Evolutionary conservation across 2,113 vertebrate species (phyloP).

Genomic region (Abramis brama): DNA sequence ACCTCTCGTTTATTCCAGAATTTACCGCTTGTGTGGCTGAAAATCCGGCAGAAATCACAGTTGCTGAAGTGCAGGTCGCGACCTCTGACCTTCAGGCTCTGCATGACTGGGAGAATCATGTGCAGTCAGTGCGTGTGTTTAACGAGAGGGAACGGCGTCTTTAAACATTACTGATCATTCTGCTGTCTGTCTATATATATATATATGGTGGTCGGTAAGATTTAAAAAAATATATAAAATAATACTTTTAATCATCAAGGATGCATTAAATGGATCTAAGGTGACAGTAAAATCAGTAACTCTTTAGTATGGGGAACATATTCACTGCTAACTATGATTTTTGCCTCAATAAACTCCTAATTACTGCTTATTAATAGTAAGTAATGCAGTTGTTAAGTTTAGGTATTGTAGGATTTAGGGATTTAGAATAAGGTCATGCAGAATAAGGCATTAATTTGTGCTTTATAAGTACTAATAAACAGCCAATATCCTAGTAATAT

Average conservation of each 20-base stretch:
- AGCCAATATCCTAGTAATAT: too few species aligned
- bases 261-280: background rate
- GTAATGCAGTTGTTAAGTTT: too few species aligned
- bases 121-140: constrained; percentile 1
- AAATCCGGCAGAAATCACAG: constrained; percentile 48
- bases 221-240: background rate
- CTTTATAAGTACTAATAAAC: too few species aligned
- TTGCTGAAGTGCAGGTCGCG: constrained; percentile 46
- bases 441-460: background rate
- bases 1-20: constrained; percentile 67
- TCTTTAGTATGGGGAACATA: too few species aligned
- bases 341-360: too few species aligned
- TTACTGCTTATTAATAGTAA: too few species aligned
- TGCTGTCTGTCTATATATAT: too few species aligned
- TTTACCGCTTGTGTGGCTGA: constrained; percentile 66
- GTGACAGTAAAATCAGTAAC: background rate
- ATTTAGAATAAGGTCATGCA: background rate
- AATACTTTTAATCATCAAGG: background rate
- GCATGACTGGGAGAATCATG: constrained; percentile 35
- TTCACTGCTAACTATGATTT: too few species aligned
- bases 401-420: too few species aligned
- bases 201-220: too few species aligned
- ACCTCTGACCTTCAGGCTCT: constrained; percentile 47
- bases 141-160: too few species aligned
- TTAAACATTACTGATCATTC: too few species aligned